A percentile compares a stretch with the other conserved stretches of the same genome.
These are phyloP conservation scores for Neolamprologus longior DNA, from an alignment of 2,113 vertebrate species.

Conservation along the genomic window DNA sequence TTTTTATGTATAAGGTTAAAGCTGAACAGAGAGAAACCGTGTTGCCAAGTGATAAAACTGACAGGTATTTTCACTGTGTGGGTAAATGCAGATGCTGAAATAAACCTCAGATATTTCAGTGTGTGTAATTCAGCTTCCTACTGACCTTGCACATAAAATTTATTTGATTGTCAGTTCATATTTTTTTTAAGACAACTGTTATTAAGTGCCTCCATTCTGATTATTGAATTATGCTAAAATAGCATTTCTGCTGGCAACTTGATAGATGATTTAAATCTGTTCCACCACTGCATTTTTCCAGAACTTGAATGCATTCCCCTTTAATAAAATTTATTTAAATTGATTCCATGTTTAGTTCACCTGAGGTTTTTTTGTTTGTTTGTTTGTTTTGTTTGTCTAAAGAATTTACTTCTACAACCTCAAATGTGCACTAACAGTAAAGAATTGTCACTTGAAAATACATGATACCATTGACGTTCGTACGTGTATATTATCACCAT, in stretches of 20 bases:
- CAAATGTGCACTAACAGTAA: neutral
- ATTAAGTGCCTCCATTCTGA: conserved; percentile 34
- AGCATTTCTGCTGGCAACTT: conserved; percentile 38
- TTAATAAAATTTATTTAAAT: conserved; percentile 55
- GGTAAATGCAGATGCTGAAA: neutral
- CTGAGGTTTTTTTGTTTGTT: conserved; percentile 33
- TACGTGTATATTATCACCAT: neutral
- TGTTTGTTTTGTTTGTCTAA: conserved; percentile 50
- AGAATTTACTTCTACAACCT: conserved; percentile 35
- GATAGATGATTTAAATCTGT: conserved; percentile 37
- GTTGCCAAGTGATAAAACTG: neutral
- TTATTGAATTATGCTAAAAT: conserved; percentile 43
- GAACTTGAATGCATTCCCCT: neutral
- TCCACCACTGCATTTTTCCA: neutral
- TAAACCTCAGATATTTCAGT: neutral
- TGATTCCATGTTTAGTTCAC: conserved; percentile 47
- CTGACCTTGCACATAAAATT: conserved; percentile 1
- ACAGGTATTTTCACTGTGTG: neutral
- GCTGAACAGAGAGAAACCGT: neutral
- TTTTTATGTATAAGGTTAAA: neutral
- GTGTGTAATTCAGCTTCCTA: neutral
- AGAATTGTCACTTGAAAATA: conserved; percentile 4
- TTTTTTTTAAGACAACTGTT: neutral
- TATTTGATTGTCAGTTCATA: conserved; percentile 23
- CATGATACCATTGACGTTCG: neutral